Percentiles rank a stretch among this genome's conserved stretches.
Conservation (phyloP, 2,888 invertebrate genomes). For the Lissocephala sabroskyi region DNA sequence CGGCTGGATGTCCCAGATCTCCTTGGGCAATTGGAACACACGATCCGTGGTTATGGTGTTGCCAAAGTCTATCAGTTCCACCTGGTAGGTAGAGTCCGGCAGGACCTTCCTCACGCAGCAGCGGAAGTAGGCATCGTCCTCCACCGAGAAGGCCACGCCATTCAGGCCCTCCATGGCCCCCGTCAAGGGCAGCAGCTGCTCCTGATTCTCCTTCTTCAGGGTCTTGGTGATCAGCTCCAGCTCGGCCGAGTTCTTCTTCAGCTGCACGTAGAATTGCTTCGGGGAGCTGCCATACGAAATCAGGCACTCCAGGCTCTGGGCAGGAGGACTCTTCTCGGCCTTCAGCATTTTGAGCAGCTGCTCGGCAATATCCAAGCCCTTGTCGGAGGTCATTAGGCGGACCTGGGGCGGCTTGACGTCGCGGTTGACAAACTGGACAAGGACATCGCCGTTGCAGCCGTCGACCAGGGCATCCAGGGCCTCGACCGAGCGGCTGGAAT, state of each 20-base stretch:
- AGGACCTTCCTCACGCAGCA: conserved; percentile 79
- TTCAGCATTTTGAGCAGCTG: conserved; percentile 56
- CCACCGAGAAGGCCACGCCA: conserved; percentile 61
- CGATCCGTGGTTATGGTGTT: conserved; percentile 75
- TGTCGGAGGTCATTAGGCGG: conserved; percentile 43
- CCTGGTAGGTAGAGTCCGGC: conserved; percentile 80
- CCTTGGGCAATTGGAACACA: conserved; percentile 75
- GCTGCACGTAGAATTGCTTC: conserved; percentile 82
- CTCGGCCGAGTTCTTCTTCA: conserved; percentile 70
- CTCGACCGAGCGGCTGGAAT: conserved; percentile 44
- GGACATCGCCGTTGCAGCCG: conserved; percentile 57
- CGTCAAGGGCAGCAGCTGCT: conserved; percentile 19
- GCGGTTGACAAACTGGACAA: conserved; percentile 52
- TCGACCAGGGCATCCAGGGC: conserved; percentile 59
- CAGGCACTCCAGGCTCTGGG: conserved; percentile 72
- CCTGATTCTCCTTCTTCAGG: conserved; percentile 52
- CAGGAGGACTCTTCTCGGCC: conserved; percentile 19
- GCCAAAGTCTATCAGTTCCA: conserved; percentile 82
- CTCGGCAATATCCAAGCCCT: conserved; percentile 55
- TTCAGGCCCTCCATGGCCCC: conserved; percentile 16
- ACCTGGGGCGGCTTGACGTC: conserved; percentile 48
- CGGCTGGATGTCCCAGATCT: conserved; percentile 72
- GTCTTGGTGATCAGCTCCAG: conserved; percentile 56
- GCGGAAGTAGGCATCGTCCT: conserved; percentile 91
- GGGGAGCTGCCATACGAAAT: conserved; percentile 80